phyloP scores from a whole-genome alignment of 1,140 invertebrate genomes.

The Rhopalosiphum padi region DNA sequence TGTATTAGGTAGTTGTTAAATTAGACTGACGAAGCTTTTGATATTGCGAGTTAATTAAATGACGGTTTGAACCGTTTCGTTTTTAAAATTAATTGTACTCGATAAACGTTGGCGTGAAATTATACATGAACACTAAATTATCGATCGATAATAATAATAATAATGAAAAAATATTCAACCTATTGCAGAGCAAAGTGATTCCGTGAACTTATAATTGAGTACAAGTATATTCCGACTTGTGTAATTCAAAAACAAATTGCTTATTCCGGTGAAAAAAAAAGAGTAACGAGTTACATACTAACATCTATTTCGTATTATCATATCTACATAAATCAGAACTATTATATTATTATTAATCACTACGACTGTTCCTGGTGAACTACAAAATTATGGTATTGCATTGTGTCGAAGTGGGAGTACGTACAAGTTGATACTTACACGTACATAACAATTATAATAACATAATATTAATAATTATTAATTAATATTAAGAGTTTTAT shows the following conservation, averaged over 20 bases:
- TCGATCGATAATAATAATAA: neutral
- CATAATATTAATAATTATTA: too few relatives aligned
- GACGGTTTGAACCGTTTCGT: neutral
- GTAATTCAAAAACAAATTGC: neutral
- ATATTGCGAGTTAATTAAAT: neutral
- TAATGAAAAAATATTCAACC: neutral
- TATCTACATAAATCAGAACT: too few relatives aligned
- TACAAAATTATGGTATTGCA: too few relatives aligned
- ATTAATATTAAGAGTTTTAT: too few relatives aligned
- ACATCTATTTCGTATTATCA: too few relatives aligned
- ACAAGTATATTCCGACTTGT: neutral
- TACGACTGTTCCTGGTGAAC: too few relatives aligned
- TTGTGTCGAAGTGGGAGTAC: too few relatives aligned
- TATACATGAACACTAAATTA: neutral
- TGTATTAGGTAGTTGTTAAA: neutral
- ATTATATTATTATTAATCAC: too few relatives aligned
- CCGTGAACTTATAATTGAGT: neutral
- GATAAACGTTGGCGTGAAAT: neutral
- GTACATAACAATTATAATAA: too few relatives aligned
- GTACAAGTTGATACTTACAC: too few relatives aligned
- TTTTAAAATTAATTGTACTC: neutral
- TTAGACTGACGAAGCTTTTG: neutral
- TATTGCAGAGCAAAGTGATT: neutral
- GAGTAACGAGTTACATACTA: too few relatives aligned
- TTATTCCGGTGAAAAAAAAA: too few relatives aligned